Evolutionary conservation across 1,140 invertebrate genomes (phyloP).

Genomic region (Lysiphlebus fabarum): DNA sequence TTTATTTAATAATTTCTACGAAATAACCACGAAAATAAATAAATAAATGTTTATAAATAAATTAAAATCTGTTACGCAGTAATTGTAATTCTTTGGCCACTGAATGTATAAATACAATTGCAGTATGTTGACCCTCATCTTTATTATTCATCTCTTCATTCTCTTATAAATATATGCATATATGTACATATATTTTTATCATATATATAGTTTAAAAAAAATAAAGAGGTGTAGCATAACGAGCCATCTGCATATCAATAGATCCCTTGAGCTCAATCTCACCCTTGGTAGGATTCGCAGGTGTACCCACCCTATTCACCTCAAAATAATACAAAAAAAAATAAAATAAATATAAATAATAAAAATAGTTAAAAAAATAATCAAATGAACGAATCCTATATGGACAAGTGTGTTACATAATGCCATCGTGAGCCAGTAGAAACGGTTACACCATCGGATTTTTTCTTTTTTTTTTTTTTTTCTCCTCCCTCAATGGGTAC

Average conservation of each 20-base stretch:
- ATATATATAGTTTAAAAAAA: conserved; percentile 17
- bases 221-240: conserved; percentile 47
- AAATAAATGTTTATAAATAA: too few species aligned
- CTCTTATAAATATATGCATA: too few species aligned
- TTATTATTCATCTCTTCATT: conserved; percentile 38
- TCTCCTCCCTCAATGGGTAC: conserved; percentile 20
- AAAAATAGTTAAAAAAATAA: conserved; percentile 1
- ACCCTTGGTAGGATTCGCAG: conserved; percentile 44
- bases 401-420: conserved; percentile 48
- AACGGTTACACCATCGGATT: conserved; percentile 53
- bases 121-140: conserved; percentile 3
- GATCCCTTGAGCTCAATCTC: conserved; percentile 26
- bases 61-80: too few species aligned
- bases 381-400: conserved; percentile 28
- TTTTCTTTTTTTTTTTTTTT: conserved; percentile 42
- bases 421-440: conserved; percentile 28
- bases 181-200: background rate
- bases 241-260: conserved; percentile 51
- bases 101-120: too few species aligned
- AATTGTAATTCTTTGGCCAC: too few species aligned
- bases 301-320: conserved; percentile 44
- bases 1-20: background rate
- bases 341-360: background rate
- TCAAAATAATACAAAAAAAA: conserved; percentile 36
- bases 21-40: too few species aligned